These are phyloP conservation scores for Melieria crassipennis DNA, from an alignment of 2,888 invertebrate species.

Conservation along the genomic window DNA sequence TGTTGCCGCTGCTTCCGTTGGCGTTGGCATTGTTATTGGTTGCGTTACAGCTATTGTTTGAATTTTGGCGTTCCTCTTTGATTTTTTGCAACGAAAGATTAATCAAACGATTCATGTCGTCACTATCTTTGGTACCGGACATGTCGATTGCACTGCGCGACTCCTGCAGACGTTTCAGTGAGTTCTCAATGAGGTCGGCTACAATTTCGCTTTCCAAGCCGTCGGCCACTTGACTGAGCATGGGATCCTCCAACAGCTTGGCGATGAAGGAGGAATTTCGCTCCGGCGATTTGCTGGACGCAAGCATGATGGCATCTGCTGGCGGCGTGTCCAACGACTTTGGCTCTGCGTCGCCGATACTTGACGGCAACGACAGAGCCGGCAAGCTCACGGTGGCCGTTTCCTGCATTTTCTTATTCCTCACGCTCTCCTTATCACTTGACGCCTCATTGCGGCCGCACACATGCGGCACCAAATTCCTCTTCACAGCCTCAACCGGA, in stretches of 20 bases:
- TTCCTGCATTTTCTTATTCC: slow-evolving; percentile 62
- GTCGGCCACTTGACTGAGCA: slow-evolving; percentile 72
- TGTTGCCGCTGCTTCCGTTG: slow-evolving; percentile 19
- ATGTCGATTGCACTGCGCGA: slow-evolving; percentile 59
- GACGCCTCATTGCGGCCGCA: slow-evolving; percentile 71
- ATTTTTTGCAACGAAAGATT: slow-evolving; percentile 63
- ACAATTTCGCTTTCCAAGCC: slow-evolving; percentile 72
- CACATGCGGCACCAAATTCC: slow-evolving; percentile 80
- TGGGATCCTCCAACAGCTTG: slow-evolving; percentile 73
- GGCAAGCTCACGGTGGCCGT: not conserved
- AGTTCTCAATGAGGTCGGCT: slow-evolving; percentile 74
- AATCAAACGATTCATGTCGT: slow-evolving; percentile 65
- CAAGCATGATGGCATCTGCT: not conserved
- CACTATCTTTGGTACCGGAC: slow-evolving; percentile 66
- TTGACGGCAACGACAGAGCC: not conserved
- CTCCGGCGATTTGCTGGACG: slow-evolving; percentile 43
- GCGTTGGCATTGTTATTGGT: slow-evolving; percentile 12
- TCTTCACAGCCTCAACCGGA: slow-evolving; percentile 80
- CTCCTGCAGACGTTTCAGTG: slow-evolving; percentile 70
- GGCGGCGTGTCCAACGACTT: not conserved
- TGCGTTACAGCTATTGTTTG: slow-evolving; percentile 7
- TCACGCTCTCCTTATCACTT: slow-evolving; percentile 39
- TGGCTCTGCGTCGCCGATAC: not conserved
- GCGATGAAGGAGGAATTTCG: slow-evolving; percentile 67
- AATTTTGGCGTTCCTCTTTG: slow-evolving; percentile 59